phyloP scores from a whole-genome alignment of 2,888 invertebrate species.

The Drosophila nigritarsus region DNA sequence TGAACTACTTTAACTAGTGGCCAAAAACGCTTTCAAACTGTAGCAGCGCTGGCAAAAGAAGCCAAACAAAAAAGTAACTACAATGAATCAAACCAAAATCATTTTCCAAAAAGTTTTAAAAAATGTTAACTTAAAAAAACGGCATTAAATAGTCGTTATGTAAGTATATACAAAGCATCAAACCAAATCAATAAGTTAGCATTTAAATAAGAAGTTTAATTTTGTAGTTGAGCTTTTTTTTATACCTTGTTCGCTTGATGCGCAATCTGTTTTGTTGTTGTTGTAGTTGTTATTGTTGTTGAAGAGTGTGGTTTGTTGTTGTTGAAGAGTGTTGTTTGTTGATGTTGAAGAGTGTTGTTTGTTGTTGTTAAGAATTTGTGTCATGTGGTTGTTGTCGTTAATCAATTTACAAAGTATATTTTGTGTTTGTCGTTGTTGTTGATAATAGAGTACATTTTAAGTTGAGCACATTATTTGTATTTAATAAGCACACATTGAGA shows the following conservation, averaged over 20 bases:
- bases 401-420: constrained; percentile 61
- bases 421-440: constrained; percentile 57
- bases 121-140: constrained; percentile 5
- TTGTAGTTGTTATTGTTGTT: constrained; percentile 25
- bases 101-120: constrained; percentile 11
- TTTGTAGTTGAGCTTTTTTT: constrained; percentile 63
- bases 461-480: constrained; percentile 63
- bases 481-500: constrained; percentile 83
- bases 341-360: constrained; percentile 24
- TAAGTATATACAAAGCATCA: constrained; percentile 60
- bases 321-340: constrained; percentile 12
- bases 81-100: constrained; percentile 24
- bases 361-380: constrained; percentile 44
- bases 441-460: constrained; percentile 61
- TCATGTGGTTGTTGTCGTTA: constrained; percentile 58
- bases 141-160: constrained; percentile 14
- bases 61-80: constrained; percentile 52
- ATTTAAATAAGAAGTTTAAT: constrained; percentile 67
- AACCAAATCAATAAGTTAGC: constrained; percentile 44
- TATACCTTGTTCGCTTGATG: constrained; percentile 85
- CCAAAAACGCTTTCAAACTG: constrained; percentile 52
- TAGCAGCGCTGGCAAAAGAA: constrained; percentile 54
- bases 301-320: constrained; percentile 56
- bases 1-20: constrained; percentile 55
- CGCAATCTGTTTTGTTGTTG: constrained; percentile 79